Conservation (phyloP, 2,888 invertebrate genomes). For the Hirtodrosophila histrioides region DNA sequence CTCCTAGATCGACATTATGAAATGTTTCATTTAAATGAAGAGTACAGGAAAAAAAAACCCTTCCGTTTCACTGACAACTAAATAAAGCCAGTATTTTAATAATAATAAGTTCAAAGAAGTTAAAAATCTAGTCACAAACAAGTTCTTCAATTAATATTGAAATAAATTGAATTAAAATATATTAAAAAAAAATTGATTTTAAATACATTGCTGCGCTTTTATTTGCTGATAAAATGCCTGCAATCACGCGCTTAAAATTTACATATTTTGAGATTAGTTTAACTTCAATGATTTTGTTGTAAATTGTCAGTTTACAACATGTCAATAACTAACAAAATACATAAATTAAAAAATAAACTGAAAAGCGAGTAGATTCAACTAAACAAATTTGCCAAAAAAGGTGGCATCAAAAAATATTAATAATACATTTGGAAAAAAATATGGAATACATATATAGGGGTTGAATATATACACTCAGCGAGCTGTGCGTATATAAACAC, state of each 20-base stretch:
- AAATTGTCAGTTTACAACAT: conserved; percentile 61
- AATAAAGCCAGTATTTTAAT: no score
- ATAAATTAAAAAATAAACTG: conserved; percentile 45
- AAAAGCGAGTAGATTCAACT: conserved; percentile 41
- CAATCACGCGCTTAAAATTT: neutral
- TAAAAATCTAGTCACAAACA: no score
- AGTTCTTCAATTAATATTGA: no score
- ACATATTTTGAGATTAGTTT: conserved; percentile 40
- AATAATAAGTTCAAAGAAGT: no score
- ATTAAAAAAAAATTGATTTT: neutral
- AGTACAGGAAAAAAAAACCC: no score
- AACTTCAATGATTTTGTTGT: conserved; percentile 60
- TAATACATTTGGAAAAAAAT: conserved; percentile 13
- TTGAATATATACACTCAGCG: conserved; percentile 25
- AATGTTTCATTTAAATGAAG: no score
- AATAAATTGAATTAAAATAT: no score
- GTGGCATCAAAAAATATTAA: no score
- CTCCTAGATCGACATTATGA: no score
- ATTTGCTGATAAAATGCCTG: no score
- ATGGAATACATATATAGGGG: conserved; percentile 27
- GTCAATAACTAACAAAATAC: conserved; percentile 47
- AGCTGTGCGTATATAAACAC: conserved; percentile 77
- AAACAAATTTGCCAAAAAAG: conserved; percentile 19
- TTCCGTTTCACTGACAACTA: no score
- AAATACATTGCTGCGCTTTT: neutral